These are phyloP conservation scores for Mythimna albipuncta DNA, from an alignment of 2,888 invertebrate species.

Conservation along the genomic window DNA sequence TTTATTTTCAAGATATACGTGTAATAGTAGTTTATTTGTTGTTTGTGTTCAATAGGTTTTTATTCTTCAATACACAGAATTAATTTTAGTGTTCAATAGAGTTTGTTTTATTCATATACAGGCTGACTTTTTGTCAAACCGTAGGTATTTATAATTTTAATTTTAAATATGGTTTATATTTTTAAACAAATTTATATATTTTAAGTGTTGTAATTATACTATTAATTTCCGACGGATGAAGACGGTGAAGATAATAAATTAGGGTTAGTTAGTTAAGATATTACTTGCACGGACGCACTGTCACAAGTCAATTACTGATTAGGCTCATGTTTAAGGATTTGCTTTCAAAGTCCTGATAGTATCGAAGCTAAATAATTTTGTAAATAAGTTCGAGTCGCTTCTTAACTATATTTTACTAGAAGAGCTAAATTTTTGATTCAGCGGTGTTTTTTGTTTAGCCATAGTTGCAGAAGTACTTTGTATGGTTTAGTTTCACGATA, in stretches of 20 bases:
- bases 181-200: background rate
- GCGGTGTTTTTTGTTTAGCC: background rate
- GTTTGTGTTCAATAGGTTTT: background rate
- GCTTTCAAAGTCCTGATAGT: slow-evolving; percentile 79
- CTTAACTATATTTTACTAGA: slow-evolving; percentile 40
- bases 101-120: background rate
- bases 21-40: background rate
- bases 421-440: slow-evolving; percentile 16
- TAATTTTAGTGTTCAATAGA: no score
- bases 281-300: slow-evolving; percentile 85
- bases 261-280: slow-evolving; percentile 57
- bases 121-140: accelerated
- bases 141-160: background rate
- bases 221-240: no score
- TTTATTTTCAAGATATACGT: background rate
- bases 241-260: slow-evolving; percentile 20
- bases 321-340: slow-evolving; percentile 86
- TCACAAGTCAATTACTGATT: slow-evolving; percentile 90
- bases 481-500: slow-evolving; percentile 14
- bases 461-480: background rate
- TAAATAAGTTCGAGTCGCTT: slow-evolving; percentile 81
- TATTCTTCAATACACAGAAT: background rate
- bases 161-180: background rate
- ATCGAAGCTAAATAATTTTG: slow-evolving; percentile 68
- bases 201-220: background rate